Conservation (phyloP, 1,140 invertebrate species). For the Drosophila arizonae region DNA sequence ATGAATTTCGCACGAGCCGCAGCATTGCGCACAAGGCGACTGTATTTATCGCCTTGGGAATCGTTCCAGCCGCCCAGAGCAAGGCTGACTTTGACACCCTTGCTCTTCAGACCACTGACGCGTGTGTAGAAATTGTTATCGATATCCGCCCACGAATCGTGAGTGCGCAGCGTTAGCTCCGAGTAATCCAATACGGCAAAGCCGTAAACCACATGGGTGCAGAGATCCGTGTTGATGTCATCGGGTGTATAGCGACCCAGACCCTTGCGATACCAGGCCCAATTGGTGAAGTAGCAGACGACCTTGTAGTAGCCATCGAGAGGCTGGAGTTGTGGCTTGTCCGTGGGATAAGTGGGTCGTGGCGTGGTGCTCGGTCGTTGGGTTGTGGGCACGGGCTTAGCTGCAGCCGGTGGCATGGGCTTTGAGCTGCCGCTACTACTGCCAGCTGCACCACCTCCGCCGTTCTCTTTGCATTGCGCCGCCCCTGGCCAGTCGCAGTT, state of each 20-base stretch:
- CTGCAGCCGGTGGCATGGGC: constrained; percentile 44
- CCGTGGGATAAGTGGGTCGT: constrained; percentile 74
- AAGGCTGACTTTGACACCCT: constrained; percentile 91
- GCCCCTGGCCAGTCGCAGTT: constrained; percentile 91
- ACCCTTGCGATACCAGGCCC: constrained; percentile 95
- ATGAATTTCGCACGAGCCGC: constrained; percentile 88
- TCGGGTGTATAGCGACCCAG: constrained; percentile 91
- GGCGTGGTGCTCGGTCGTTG: constrained; percentile 63
- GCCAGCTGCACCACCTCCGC: neutral
- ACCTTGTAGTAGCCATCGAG: constrained; percentile 87
- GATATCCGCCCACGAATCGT: constrained; percentile 94
- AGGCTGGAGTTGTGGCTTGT: constrained; percentile 82
- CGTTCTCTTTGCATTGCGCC: constrained; percentile 85
- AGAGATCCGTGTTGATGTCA: constrained; percentile 92
- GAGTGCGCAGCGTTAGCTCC: constrained; percentile 89
- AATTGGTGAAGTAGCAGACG: constrained; percentile 97
- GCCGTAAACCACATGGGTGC: constrained; percentile 96
- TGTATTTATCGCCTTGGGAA: constrained; percentile 93
- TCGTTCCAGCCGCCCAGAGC: constrained; percentile 96
- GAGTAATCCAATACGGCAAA: constrained; percentile 93
- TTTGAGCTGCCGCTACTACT: constrained; percentile 19
- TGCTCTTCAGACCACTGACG: constrained; percentile 90
- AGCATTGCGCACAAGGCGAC: constrained; percentile 90
- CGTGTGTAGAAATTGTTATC: constrained; percentile 94
- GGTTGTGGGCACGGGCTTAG: constrained; percentile 61